Base-by-base conservation (phyloP, 2,888 invertebrate genomes). In the Lasioglossum leucozonium region DNA sequence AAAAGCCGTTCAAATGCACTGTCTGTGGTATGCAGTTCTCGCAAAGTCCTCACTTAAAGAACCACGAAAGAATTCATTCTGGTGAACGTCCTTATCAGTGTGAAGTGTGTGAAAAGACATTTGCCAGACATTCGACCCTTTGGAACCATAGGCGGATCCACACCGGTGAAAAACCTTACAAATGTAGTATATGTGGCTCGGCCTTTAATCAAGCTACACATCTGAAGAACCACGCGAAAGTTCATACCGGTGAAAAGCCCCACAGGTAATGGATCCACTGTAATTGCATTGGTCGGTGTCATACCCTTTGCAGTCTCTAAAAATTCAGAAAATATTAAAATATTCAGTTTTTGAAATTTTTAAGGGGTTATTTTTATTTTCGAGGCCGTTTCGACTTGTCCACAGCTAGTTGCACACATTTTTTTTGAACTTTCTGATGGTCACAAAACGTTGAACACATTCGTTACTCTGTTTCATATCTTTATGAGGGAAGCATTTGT, bases 11-110 rank as follows among this genome's bases (percentile, higher is more conserved):
- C 93, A 97, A 97, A 95, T 98, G 98, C 95, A 97, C 97, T 93
- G 98, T 98, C 40, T 98, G 98, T 94, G 98, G 98, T 72, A 98
- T 98, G 98, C 98, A 98, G 94, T 98, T 98, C 94, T 98, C 98
- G 10, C 98, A 98, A 93, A 98, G 98, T 80, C 98, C 98, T 2
- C 98, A 98, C 96, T 95, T 98, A 79, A 98, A 98, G 93, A 98
- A 98, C 94, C 98, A 98, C 93, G 98, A 98, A 95, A 96, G 98
- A 92, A 98, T 98, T 81, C 98, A 98, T 94, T 98, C 98, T 51
- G 98, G 98, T 4, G 98, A 98, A 93, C 96, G 98, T 87, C 98
- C 98, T 0, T 98, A 98, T 94, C 98, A 98, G 84, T 98, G 98
- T 94, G 98, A 98, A 95, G 97, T 98, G 37, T 98, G 98, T 93